Conservation (phyloP, 2,888 invertebrate species). For the Cerceris rybyensis region DNA sequence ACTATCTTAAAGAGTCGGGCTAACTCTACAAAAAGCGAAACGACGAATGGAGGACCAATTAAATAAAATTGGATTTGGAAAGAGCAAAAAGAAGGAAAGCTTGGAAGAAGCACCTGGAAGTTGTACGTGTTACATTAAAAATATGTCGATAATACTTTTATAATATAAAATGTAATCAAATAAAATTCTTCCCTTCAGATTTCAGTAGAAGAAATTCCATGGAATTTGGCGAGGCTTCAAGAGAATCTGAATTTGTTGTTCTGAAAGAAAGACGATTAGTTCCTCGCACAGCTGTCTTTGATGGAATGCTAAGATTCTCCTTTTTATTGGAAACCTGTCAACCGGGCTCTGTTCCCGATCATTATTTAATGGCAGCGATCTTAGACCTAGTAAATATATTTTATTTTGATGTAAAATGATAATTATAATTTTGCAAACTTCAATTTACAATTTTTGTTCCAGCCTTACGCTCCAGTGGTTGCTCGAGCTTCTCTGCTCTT, state of each 20-base stretch:
- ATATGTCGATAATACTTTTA: neutral
- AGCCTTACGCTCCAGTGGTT: conserved; percentile 96
- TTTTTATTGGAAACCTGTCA: conserved; percentile 97
- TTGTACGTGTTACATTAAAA: conserved; percentile 83
- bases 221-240: conserved; percentile 90
- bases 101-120: conserved; percentile 92
- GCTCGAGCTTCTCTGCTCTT: conserved; percentile 95
- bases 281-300: conserved; percentile 88
- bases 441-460: neutral
- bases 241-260: conserved; percentile 94
- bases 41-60: conserved; percentile 95
- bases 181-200: conserved; percentile 80
- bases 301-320: conserved; percentile 95
- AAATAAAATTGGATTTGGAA: conserved; percentile 90
- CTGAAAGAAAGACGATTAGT: conserved; percentile 94
- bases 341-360: conserved; percentile 98
- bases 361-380: conserved; percentile 96
- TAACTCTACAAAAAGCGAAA: conserved; percentile 90
- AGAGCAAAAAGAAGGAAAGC: conserved; percentile 94
- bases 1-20: conserved; percentile 83
- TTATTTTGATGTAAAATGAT: conserved; percentile 9
- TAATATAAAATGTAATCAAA: neutral
- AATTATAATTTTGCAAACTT: neutral
- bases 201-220: conserved; percentile 91
- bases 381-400: conserved; percentile 91